Percentiles rank a stretch among this genome's conserved stretches.
Conservation (phyloP, 2,888 invertebrate species). For the Myopa testacea region DNA sequence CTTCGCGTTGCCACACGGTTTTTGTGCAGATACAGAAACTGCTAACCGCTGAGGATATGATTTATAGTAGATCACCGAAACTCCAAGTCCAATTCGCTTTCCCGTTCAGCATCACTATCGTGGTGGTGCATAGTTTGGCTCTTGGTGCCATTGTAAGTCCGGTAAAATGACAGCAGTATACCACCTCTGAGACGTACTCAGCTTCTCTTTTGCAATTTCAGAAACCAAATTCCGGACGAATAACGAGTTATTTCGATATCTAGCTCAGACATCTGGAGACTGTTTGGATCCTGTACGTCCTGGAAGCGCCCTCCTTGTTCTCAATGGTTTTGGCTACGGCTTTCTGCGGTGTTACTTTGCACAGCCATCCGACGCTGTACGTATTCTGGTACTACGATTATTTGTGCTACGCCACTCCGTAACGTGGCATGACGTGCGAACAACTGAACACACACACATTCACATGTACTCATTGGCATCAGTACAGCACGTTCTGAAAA, state of each 20-base stretch:
- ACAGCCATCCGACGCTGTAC: slow-evolving; percentile 54
- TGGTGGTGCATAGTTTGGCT: slow-evolving; percentile 50
- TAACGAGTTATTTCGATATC: slow-evolving; percentile 56
- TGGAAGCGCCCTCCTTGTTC: slow-evolving; percentile 48
- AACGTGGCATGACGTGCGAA: too few relatives aligned
- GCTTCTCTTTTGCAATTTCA: background rate
- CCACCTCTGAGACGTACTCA: too few relatives aligned
- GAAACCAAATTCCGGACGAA: slow-evolving; percentile 48
- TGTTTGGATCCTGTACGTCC: slow-evolving; percentile 48
- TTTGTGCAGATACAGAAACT: slow-evolving; percentile 47
- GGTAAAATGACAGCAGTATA: slow-evolving; percentile 40
- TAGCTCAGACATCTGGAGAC: slow-evolving; percentile 52
- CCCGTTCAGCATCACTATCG: slow-evolving; percentile 49
- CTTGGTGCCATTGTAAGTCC: slow-evolving; percentile 48
- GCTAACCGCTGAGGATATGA: slow-evolving; percentile 52
- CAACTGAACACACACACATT: background rate
- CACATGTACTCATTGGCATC: slow-evolving; percentile 74
- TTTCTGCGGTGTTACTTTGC: slow-evolving; percentile 50
- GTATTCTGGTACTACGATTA: slow-evolving; percentile 52
- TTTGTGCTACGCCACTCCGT: slow-evolving; percentile 45
- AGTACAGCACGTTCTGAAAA: slow-evolving; percentile 88
- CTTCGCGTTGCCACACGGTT: too few relatives aligned
- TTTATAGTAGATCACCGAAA: slow-evolving; percentile 45
- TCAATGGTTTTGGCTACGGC: slow-evolving; percentile 49
- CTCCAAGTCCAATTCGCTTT: slow-evolving; percentile 54